Evolutionary conservation across 2,888 invertebrate genomes (phyloP).

Genomic region (Drosophila peninsularis): DNA sequence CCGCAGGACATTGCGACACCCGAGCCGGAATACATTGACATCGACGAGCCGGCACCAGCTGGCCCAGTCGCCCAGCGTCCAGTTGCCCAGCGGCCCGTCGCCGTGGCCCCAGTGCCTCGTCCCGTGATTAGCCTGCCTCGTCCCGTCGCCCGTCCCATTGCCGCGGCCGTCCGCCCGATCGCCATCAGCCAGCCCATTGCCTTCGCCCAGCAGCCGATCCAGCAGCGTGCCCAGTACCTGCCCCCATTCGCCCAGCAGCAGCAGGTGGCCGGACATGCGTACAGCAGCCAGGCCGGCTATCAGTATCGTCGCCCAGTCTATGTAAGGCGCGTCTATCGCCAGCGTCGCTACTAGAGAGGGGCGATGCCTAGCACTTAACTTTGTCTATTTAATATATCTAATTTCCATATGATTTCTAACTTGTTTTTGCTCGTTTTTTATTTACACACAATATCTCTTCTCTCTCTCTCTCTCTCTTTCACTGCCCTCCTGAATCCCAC

Average conservation of each 20-base stretch:
- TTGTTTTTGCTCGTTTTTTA: slow-evolving; percentile 55
- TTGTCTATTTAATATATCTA: slow-evolving; percentile 67
- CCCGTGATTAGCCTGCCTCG: slow-evolving; percentile 44
- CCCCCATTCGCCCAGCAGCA: slow-evolving; percentile 55
- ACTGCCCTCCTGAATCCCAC: slow-evolving; percentile 20
- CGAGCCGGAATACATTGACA: slow-evolving; percentile 84
- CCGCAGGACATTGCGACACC: slow-evolving; percentile 84
- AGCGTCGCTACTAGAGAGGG: slow-evolving; percentile 75
- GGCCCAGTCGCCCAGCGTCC: slow-evolving; percentile 53
- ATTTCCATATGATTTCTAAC: slow-evolving; percentile 42
- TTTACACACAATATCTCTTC: slow-evolving; percentile 37
- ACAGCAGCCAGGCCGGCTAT: slow-evolving; percentile 75
- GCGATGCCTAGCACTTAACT: slow-evolving; percentile 53
- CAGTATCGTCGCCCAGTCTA: slow-evolving; percentile 82
- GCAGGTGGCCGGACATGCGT: slow-evolving; percentile 68
- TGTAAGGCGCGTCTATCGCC: slow-evolving; percentile 79
- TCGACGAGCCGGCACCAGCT: slow-evolving; percentile 80
- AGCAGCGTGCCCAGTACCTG: slow-evolving; percentile 68
- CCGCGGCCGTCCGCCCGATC: slow-evolving; percentile 54
- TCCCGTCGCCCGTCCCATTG: slow-evolving; percentile 48
- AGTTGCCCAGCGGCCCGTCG: slow-evolving; percentile 37
- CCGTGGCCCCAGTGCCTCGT: slow-evolving; percentile 30
- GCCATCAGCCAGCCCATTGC: slow-evolving; percentile 48
- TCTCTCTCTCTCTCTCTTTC: slow-evolving; percentile 4
- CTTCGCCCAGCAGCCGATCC: slow-evolving; percentile 46